Evolutionary conservation across 2,113 vertebrate genomes (phyloP), one percentile per base, ranked within the genome.

Genomic region (Cercocebus atys): DNA sequence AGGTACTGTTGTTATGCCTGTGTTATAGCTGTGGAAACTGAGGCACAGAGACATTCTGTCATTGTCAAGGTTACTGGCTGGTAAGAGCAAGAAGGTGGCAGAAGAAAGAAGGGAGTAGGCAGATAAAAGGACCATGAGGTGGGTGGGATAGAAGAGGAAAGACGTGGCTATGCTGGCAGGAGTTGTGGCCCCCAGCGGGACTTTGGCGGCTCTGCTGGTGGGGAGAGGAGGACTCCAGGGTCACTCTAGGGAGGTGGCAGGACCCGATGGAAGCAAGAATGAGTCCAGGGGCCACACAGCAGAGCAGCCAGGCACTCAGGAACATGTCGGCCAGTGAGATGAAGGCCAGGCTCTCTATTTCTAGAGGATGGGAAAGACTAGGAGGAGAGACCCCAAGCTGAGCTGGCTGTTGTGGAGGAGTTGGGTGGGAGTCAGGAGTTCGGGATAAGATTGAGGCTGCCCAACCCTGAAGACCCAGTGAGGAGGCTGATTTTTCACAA

Each of bases 121-220:
- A 8, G 23, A 72, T 32, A 23, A 27, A 35, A 66, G 61, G 16
- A 5, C 8, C 0, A 0, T 5, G 43, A 7, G 12, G 47, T 76
- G 43, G 27, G n/a, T 25, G 22, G 73, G 13, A 47, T 14, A 50
- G 38, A 25, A 25, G 27, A 40, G 25, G 22, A 11, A 4, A 4
- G 43, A 35, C 14, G 18, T 73, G 30, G 27, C 70, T 2, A 0
- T 22, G 43, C 66, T n/a, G 64, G 3, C 25, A 8, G 73, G 38
- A 78, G 35, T 10, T 23, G 23, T 68, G 38, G 10, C 7, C 35
- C 40, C 80, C 68, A 27, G 13, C 4, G 27, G 76, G 61, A 55
- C 4, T 30, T 27, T 64, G 30, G 50, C 3, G 2, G 16, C 13
- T 11, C 35, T 35, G 1, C 1, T 7, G 35, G 14, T 61, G 4